Base-by-base conservation (phyloP, 2,888 invertebrate species). In the Acanthoscelides obtectus region DNA sequence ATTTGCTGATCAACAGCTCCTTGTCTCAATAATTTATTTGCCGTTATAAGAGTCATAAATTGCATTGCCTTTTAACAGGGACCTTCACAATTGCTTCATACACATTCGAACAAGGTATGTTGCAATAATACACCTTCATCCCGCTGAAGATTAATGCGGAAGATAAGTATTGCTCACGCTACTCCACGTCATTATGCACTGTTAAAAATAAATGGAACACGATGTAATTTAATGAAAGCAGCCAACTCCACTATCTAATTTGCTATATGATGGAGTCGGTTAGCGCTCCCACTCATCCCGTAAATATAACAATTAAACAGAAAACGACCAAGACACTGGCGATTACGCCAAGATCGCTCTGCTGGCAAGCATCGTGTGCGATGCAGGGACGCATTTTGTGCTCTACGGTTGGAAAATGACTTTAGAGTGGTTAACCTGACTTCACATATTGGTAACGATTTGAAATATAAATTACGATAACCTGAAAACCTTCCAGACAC, bases 271-370 rank as follows among this genome's bases (percentile, higher is more conserved):
- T 66, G 64, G 64, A 66, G 70, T 67, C 66, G 63, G 63, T 70
- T 17, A 72, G 25, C 67, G 72, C 22, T 67, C 63, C 67, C 45
- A 70, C 45, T 66, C 69, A 72, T 71, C 65, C 71, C 45, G 68
- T 71, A 71, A 73, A 75, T 73, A 73, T 73, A 70, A 70, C 75
- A 75, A 75, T 75, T 73, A 75, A 73, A 72, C 72, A 70, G 67
- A 27, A 68, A 70, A 70, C 65, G 71, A 74, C 72, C 67, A 71
- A 45, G 45, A 45, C 45, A 12, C 45, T 45, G 5, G n/a, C n/a
- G n/a, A 12, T 45, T 45, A 1, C 45, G 45, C 20, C 6, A 71
- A 71, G 70, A 74, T 74, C 67, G 71, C 66, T 25, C 22, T n/a
- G 22, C 22, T n/a, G 22, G 67, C 22, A 25, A n/a, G n/a, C 17